Base-by-base conservation (phyloP, 2,113 vertebrate genomes). In the Poeciliopsis turrubarensis region DNA sequence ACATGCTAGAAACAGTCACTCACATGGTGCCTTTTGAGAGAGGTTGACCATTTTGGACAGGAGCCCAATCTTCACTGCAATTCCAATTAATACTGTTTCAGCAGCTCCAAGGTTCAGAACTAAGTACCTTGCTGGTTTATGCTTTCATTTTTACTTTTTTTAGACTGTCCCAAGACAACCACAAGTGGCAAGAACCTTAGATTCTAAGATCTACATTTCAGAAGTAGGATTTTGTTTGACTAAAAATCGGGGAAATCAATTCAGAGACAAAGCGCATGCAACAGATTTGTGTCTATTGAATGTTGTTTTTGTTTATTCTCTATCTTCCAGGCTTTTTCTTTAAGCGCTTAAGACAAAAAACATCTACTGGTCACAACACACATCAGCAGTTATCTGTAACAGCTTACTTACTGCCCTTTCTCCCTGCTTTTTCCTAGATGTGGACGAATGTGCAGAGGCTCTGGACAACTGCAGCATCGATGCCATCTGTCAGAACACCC, bases 401-500 rank as follows among this genome's bases (percentile, higher is more conserved):
- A 57, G 17, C 72, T 73, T 60, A 68, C 61, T 47, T 47, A 47
- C 37, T 3, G 26, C 29, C 29, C 44, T 0, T 80, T 65, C 44
- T 37, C 65, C 41, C 73, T 44, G 72, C 25, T 57, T 25, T 57
- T 57, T n/a, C 51, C 47, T 84, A 96, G 95, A 96, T 93, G 94
- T 95, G 90, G 95, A 96, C 61, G 95, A 96, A 92, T 96, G 95
- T 77, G 93, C 93, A 22, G 94, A 96, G 84, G 92, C 91, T 30
- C 92, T 95, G 60, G 95, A 96, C 92, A 95, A 94, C 91, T 96
- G 95, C 89, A 95, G 94, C 89, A 95, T 96, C n/a, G 95, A 96
- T 37, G 95, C 95, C 81, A 96, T 96, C 92, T 96, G 95, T 86
- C 95, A 96, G 89, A 96, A 96, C 91, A 96, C 95, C 63, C 91